Percentiles rank a stretch among this genome's conserved stretches.
phyloP scores from a whole-genome alignment of 2,113 vertebrate genomes.

The Strigops habroptila region DNA sequence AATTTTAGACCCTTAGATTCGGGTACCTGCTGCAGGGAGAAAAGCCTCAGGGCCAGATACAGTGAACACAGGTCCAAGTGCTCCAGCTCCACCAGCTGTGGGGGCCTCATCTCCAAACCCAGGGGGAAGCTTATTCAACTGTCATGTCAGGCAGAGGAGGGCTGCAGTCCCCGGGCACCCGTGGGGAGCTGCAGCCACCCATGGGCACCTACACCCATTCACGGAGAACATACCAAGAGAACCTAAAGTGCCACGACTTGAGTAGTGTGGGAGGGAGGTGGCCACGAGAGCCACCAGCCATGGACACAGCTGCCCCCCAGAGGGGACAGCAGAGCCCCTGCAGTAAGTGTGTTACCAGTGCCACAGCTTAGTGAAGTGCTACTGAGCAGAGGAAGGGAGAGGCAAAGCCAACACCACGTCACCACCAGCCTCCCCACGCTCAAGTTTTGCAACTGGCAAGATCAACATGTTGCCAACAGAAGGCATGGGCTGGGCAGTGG shows the following conservation, averaged over 20 bases:
- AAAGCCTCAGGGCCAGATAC: neutral
- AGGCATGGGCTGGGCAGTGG: neutral
- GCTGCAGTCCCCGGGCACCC: accelerated
- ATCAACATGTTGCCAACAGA: neutral
- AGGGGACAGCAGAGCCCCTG: neutral
- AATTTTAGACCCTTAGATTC: neutral
- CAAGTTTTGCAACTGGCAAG: accelerated
- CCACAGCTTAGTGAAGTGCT: neutral
- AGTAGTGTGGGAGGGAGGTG: neutral
- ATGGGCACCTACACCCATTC: neutral
- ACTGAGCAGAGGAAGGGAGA: neutral
- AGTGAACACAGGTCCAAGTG: neutral
- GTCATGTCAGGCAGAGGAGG: neutral
- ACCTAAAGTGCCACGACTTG: neutral
- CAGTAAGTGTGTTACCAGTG: neutral
- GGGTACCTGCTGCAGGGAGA: neutral
- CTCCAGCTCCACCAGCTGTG: neutral
- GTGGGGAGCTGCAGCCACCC: neutral
- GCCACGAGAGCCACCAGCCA: neutral
- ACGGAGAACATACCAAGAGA: neutral
- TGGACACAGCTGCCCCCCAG: neutral
- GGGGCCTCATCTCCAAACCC: neutral
- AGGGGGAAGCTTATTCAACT: neutral
- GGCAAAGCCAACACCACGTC: neutral
- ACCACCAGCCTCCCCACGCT: neutral